These are phyloP conservation scores for Schizaphis graminum DNA, from an alignment of 2,888 invertebrate genomes.

Conservation along the genomic window DNA sequence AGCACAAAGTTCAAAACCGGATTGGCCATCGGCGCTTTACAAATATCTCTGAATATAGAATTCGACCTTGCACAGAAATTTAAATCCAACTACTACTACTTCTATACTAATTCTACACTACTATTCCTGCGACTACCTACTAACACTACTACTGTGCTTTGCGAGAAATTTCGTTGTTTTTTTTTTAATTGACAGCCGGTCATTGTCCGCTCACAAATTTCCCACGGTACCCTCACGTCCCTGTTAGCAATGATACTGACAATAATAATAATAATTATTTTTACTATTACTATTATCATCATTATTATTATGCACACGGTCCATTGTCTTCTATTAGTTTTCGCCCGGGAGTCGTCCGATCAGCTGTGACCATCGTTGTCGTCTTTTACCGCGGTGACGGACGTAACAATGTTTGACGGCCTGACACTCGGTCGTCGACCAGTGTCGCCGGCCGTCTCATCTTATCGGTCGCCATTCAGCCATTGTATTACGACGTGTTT, in stretches of 20 bases:
- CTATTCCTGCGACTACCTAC: not conserved
- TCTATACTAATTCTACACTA: not conserved
- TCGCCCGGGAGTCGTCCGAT: not conserved
- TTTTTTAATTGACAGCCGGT: conserved; percentile 43
- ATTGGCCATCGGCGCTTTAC: conserved; percentile 35
- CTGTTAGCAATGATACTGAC: not conserved
- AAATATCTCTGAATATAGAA: not conserved
- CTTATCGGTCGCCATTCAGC: conserved; percentile 42
- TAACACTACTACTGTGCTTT: not conserved
- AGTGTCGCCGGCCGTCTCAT: conserved; percentile 40
- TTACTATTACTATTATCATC: conserved; percentile 11
- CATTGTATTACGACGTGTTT: conserved; percentile 34
- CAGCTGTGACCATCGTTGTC: conserved; percentile 17
- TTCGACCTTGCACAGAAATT: conserved; percentile 53
- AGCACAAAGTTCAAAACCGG: conserved; percentile 29
- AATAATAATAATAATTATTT: conserved; percentile 17
- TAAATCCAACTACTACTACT: conserved; percentile 26
- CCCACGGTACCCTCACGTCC: conserved; percentile 43
- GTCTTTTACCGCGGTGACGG: conserved; percentile 35
- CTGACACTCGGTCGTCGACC: conserved; percentile 41
- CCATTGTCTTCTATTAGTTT: conserved; percentile 44
- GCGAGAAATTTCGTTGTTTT: conserved; percentile 17
- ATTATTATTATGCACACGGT: conserved; percentile 32
- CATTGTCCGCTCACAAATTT: conserved; percentile 46
- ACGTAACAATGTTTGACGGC: conserved; percentile 63